Evolutionary conservation across 2,797 vertebrate genomes (phyloP).

Genomic region (Artibeus jamaicensis): DNA sequence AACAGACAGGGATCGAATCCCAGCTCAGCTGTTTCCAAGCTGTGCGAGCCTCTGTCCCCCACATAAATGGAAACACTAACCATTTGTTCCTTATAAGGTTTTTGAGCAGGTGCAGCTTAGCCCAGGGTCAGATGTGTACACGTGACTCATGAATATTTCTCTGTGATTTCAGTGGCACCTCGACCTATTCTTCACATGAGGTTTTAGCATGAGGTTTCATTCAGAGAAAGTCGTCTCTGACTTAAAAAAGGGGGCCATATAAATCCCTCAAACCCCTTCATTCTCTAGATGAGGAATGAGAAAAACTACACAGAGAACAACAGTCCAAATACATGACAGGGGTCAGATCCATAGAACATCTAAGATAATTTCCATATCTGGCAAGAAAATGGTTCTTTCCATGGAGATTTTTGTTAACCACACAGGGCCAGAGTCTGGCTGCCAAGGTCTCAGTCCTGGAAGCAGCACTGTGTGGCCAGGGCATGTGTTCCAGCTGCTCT

Average conservation of each 20-base stretch:
- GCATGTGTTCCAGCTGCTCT: not conserved
- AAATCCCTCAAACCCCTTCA: not conserved
- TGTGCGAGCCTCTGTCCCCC: not conserved
- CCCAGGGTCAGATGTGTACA: not conserved
- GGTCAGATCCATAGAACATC: not conserved
- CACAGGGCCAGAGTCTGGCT: not conserved
- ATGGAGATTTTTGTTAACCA: not conserved
- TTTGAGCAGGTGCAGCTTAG: not conserved
- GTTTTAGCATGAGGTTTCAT: not conserved
- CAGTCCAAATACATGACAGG: not conserved
- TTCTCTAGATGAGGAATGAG: not conserved
- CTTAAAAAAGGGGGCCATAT: not conserved
- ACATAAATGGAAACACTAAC: not conserved
- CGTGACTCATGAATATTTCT: fast-evolving
- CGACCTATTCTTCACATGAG: not conserved
- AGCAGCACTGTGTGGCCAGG: not conserved
- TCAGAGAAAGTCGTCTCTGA: not conserved
- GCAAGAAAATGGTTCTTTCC: not conserved
- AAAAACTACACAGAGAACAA: not conserved
- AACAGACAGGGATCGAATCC: not conserved
- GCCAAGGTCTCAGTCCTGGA: not conserved
- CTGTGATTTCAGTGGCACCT: not conserved
- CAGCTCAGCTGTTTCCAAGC: not conserved
- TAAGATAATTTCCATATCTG: not conserved
- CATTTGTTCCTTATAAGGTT: not conserved